Evolutionary conservation across 2,113 vertebrate species (phyloP), one percentile per base, ranked within the genome.

Genomic region (Hirundichthys speculiger): DNA sequence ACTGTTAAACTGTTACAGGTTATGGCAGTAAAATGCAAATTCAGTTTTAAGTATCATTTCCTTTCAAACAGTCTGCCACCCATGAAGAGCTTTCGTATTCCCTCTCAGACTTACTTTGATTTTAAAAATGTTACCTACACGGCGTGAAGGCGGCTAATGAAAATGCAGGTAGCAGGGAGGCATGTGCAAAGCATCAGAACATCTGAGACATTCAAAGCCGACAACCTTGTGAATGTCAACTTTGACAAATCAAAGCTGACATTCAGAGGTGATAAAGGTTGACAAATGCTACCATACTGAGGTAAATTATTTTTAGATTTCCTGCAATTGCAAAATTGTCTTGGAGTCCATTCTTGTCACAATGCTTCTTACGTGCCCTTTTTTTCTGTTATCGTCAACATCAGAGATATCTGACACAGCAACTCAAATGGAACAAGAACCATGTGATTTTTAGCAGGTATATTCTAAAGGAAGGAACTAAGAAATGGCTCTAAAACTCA

Each of bases 1-100:
- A 50, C 19, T 40, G n/a, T 73, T 63, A 56, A 50, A 22, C 50
- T 70, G 51, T 68, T 62, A 59, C 13, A 48, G 34, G 46, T 60
- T 43, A 41, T 2, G 0, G 40, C 22, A 50, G 3, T 20, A 19
- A 51, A 57, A 62, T 59, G 50, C 18, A 58, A 58, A 68, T 73
- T 65, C 25, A n/a, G 39, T 42, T 52, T 57, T 12, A 24, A 64
- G 16, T 19, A 47, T 25, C 46, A 70, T 60, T 75, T 66, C 5
- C 53, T 46, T 54, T 78, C 47, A 62, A 72, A 69, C 30, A 15
- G 20, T 19, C 11, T 27, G 39, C 64, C 61, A 53, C 62, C 51
- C 48, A 73, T 61, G 38, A 55, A 70, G 21, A 38, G 2, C 19
- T 22, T 27, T 34, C 50, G 19, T 56, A 19, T 39, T 66, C 46